These are phyloP conservation scores for Pangasius larnaudii DNA, from an alignment of 2,797 vertebrate species.

Conservation along the genomic window DNA sequence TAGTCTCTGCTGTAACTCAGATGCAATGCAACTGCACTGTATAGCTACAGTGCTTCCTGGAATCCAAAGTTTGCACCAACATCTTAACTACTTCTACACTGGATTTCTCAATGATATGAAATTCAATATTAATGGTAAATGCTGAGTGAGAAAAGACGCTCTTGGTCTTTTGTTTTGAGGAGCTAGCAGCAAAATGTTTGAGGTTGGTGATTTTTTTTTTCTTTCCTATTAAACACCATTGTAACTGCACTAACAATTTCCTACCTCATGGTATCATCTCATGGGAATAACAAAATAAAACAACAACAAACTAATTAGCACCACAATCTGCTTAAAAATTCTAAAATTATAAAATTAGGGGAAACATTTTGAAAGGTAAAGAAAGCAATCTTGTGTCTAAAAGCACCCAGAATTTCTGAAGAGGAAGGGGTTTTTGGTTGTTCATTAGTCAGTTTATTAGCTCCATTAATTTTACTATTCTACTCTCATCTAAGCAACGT, in stretches of 20 bases:
- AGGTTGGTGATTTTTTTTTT: not conserved
- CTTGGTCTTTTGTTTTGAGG: not conserved
- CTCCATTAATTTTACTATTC: slow-evolving; percentile 42
- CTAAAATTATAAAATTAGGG: not conserved
- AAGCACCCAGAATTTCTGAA: not conserved
- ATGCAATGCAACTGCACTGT: not conserved
- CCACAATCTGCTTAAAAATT: not conserved
- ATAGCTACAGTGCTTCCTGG: not conserved
- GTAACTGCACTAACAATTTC: not conserved
- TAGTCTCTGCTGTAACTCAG: not conserved
- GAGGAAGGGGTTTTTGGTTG: slow-evolving; percentile 16
- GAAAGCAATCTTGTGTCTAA: not conserved
- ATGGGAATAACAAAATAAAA: not conserved
- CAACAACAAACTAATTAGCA: not conserved
- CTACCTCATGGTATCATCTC: not conserved
- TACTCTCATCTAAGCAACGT: slow-evolving; percentile 37
- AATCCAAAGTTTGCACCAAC: not conserved
- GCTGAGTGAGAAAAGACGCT: not conserved
- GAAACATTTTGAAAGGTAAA: not conserved
- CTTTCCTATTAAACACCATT: not conserved
- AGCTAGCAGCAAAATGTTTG: not conserved
- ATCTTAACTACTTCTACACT: not conserved
- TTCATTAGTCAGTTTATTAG: slow-evolving; percentile 37
- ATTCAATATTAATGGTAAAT: not conserved
- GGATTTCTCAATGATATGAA: not conserved